Conservation (phyloP, 2,113 vertebrate species). For the Semicossyphus pulcher region DNA sequence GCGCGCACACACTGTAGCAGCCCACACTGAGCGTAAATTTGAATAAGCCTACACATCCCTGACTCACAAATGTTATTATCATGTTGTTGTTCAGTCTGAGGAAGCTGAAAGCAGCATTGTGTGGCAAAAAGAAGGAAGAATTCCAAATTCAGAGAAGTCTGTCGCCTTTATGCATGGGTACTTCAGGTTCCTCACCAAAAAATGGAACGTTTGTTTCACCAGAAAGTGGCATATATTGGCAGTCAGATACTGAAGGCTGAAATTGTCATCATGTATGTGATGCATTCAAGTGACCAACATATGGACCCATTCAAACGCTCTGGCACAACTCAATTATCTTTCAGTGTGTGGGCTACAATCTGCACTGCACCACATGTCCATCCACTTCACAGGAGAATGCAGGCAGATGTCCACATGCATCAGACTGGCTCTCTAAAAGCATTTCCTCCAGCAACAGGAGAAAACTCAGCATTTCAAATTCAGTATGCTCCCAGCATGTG, state of each 20-base stretch:
- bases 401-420: constrained; percentile 38
- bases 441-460: neutral
- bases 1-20: neutral
- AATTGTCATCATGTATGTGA: neutral
- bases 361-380: constrained; percentile 26
- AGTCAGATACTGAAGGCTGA: neutral
- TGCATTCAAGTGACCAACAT: neutral
- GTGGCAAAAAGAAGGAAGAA: neutral
- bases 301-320: neutral
- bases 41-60: constrained; percentile 15
- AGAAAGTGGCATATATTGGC: neutral
- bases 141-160: neutral
- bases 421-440: constrained; percentile 1
- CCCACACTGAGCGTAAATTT: constrained; percentile 4
- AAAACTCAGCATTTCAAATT: neutral
- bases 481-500: neutral
- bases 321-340: neutral
- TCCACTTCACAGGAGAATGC: constrained; percentile 2
- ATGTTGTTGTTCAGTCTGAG: constrained; percentile 19
- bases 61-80: constrained; percentile 4
- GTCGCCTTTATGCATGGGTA: neutral
- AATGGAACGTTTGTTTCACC: too few species aligned
- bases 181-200: too few species aligned
- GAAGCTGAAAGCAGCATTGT: neutral
- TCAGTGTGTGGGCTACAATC: neutral